Evolutionary conservation across 2,888 invertebrate species (phyloP).

Genomic region (Andrena marginata): DNA sequence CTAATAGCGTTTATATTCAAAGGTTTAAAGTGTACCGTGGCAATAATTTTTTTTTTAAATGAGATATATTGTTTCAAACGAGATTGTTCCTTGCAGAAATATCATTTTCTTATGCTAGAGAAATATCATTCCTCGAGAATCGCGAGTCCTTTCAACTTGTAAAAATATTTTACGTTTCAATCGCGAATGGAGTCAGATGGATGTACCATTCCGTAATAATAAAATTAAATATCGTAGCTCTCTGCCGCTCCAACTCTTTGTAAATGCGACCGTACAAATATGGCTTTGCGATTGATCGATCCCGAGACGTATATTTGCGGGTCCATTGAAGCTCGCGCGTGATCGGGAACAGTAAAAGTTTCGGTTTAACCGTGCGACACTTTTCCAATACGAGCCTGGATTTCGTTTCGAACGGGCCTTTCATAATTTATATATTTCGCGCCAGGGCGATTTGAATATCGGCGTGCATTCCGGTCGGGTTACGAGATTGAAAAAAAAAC

Average conservation of each 20-base stretch:
- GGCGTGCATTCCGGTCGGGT: background rate
- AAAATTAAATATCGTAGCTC: slow-evolving; percentile 13
- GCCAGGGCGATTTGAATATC: background rate
- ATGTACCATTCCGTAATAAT: background rate
- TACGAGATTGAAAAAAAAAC: no score
- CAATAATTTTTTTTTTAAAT: no score
- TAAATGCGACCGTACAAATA: slow-evolving; percentile 3
- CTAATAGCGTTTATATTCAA: no score
- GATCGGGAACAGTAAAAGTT: background rate
- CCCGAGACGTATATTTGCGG: slow-evolving; percentile 4
- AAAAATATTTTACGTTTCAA: background rate
- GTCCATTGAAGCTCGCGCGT: background rate
- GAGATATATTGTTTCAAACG: no score
- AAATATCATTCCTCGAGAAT: background rate
- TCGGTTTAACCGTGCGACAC: background rate
- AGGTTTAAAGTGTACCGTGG: no score
- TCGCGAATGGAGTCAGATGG: background rate
- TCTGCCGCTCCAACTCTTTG: background rate
- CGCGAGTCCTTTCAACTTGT: background rate
- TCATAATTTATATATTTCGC: slow-evolving; percentile 16
- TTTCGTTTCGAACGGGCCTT: background rate
- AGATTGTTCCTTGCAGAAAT: no score
- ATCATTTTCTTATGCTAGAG: background rate
- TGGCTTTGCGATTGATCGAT: slow-evolving; percentile 1
- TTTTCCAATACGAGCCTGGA: slow-evolving; percentile 15